Base-by-base conservation (phyloP, 2,113 vertebrate species). In the Dissostichus mawsoni region DNA sequence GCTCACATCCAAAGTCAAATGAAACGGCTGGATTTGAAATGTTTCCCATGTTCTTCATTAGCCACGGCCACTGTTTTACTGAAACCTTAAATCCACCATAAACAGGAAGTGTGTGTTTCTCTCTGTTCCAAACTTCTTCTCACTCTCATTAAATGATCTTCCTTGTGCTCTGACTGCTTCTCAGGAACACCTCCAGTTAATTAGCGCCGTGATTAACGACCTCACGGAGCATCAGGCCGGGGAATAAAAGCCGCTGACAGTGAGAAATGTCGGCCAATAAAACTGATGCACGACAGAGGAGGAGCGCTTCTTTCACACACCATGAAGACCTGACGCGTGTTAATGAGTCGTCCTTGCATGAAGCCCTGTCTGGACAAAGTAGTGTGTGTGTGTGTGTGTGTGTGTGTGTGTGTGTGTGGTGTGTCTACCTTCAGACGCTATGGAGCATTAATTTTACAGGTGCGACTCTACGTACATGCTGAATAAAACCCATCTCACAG, bases 401-500 rank as follows among this genome's bases (percentile, higher is more conserved):
- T 36, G 36, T 8, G 36, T 36, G 36, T 7, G 7, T 36, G 36
- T 8, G 36, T 41, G 36, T 8, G 33, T 36, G 4, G 17, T 11
- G n/a, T 48, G 25, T 76, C 12, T 20, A 12, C 61, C 44, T 66
- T 66, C 3, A 72, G 71, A 71, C 61, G 17, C 13, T 41, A 69
- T 33, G 59, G 36, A 48, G 65, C 65, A 66, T 81, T 75, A 20
- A 69, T 64, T 85, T 81, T 82, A 87, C 67, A 76, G 55, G 71
- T 18, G 36, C 13, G 12, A 52, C 58, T 58, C 73, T 52, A 55
- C 7, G 1, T 44, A 76, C 58, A 58, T 66, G 56, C 59, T n/a
- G 58, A 78, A 82, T 81, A 64, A 71, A 76, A 85, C 10, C 2
- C 47, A 70, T 65, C 61, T 75, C 55, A 69, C 33, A 58, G 73